Evolutionary conservation across 1,140 invertebrate genomes (phyloP).

Genomic region (Platyscapa corneri): DNA sequence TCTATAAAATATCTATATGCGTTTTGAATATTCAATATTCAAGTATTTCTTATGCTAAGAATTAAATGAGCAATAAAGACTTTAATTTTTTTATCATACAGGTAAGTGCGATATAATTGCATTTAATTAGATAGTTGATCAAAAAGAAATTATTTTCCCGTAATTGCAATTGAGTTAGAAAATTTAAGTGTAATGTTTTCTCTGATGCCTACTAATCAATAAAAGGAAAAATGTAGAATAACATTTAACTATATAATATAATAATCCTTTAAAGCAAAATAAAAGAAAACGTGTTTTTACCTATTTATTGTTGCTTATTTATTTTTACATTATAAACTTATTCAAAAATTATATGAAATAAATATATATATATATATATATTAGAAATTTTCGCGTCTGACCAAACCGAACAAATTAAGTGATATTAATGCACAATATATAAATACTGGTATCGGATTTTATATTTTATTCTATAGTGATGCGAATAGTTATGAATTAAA

Average conservation of each 20-base stretch:
- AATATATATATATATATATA: neutral
- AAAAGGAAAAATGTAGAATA: constrained; percentile 7
- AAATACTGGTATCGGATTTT: neutral
- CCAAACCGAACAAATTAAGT: neutral
- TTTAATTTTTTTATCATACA: constrained; percentile 11
- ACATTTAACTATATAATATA: neutral
- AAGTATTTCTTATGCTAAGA: neutral
- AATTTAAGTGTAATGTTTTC: neutral
- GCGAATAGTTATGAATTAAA: neutral
- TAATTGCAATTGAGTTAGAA: constrained; percentile 3
- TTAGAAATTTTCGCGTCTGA: neutral
- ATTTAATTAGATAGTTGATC: constrained; percentile 12
- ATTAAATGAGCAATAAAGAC: constrained; percentile 19
- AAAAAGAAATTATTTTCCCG: constrained; percentile 15
- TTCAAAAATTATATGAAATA: neutral
- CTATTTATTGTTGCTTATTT: constrained; percentile 2
- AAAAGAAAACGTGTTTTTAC: constrained; percentile 20
- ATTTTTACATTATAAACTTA: neutral
- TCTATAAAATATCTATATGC: constrained; percentile 18
- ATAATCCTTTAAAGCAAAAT: neutral
- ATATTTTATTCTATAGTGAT: neutral
- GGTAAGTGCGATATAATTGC: constrained; percentile 25
- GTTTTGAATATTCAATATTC: constrained; percentile 26
- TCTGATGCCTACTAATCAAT: neutral
- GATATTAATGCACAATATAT: neutral